Base-by-base conservation (phyloP, 2,888 invertebrate genomes). In the Xanthorhoe spadicearia region DNA sequence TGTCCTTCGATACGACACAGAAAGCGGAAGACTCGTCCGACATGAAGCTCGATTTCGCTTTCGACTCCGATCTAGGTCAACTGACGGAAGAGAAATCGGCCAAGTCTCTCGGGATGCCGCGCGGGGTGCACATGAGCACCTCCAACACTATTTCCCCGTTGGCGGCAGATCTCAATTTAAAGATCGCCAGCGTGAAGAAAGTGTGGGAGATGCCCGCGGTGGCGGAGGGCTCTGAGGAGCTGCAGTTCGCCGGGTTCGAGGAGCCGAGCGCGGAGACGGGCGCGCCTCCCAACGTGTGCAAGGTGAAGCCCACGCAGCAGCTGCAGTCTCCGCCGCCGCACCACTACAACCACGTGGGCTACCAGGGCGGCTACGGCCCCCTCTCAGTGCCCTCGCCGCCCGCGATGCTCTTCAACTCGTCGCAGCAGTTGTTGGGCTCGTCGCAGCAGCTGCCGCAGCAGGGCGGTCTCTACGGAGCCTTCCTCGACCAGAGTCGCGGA, bases 141-240 rank as follows among this genome's bases (percentile, higher is more conserved):
- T 95, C 96, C 61, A 96, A 94, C 77, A 95, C 96, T 9, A 96
- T 97, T 76, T 96, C 96, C 10, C 96, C 96, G 17, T 95, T 97
- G 72, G 97, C 97, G 48, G 98, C 98, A 48, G 98, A 98, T 88
- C 95, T 98, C 74, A 98, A 98, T 91, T 95, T 97, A 91, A 98
- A 98, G 93, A 98, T 98, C 77, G 98, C 98, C 46, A 97, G 98
- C 72, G 98, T 98, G 52, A 98, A 98, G 88, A 97, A 97, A 79
- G 96, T 96, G 17, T 97, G 97, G 97, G 97, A 97, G 81, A 96
- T 95, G 95, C 95, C 95, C 15, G 95, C 95, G 0, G 95, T 95
- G 17, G 94, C 94, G 18, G 96, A 96, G 78, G 94, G 83, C 77
- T 90, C 77, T 77, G 94, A 84, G 89, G 95, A 84, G 87, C 86